Evolutionary conservation across 92 coral and sea anemone genomes (phyloP).

Genomic region (Porites rus): DNA sequence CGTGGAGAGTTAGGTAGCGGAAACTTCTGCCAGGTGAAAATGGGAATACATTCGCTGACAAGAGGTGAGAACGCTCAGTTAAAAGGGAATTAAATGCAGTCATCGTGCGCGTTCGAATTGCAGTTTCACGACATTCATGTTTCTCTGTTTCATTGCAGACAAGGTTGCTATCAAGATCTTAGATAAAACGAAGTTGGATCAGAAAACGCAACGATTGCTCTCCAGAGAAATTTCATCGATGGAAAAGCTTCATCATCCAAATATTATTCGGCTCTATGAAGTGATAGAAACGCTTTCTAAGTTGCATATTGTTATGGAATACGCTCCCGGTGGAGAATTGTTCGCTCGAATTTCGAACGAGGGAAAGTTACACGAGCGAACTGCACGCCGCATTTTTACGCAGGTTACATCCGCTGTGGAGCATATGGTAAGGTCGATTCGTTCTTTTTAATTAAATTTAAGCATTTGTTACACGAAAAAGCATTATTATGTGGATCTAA

Average conservation of each 20-base stretch:
- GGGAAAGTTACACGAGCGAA: slow-evolving; percentile 90
- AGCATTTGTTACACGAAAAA: neutral
- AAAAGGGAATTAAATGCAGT: neutral
- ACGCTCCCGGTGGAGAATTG: slow-evolving; percentile 95
- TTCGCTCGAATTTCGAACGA: slow-evolving; percentile 98
- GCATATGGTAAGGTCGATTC: slow-evolving; percentile 84
- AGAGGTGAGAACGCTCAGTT: slow-evolving; percentile 76
- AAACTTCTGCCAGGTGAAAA: slow-evolving; percentile 98
- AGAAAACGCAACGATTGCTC: slow-evolving; percentile 93
- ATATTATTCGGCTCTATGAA: slow-evolving; percentile 93
- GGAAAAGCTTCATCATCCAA: slow-evolving; percentile 98
- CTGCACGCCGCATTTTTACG: slow-evolving; percentile 80
- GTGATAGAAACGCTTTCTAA: slow-evolving; percentile 97
- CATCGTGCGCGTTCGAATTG: neutral
- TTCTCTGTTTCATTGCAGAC: slow-evolving; percentile 69
- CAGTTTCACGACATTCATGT: neutral
- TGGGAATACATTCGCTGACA: slow-evolving; percentile 96
- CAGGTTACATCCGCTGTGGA: slow-evolving; percentile 96
- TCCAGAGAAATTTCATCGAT: slow-evolving; percentile 97
- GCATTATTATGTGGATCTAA: neutral
- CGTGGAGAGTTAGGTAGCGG: slow-evolving; percentile 99
- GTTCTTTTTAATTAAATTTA: neutral
- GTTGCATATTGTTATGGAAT: slow-evolving; percentile 95
- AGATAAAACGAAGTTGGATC: slow-evolving; percentile 97
- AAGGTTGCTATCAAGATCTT: slow-evolving; percentile 98